phyloP scores from a whole-genome alignment of 1,140 invertebrate genomes.

The Pentalonia nigronervosa region DNA sequence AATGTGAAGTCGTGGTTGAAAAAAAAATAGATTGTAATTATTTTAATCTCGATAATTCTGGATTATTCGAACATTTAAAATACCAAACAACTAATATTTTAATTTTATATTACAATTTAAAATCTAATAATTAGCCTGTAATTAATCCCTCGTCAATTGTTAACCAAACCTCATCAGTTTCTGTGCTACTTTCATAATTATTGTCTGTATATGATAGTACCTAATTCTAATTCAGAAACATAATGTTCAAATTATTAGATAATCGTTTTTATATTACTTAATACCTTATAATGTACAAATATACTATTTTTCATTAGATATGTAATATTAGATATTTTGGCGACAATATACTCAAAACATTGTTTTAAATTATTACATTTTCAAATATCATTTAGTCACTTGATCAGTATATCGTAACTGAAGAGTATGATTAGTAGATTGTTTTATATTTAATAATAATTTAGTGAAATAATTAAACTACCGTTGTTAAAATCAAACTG shows the following conservation, averaged over 20 bases:
- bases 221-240: background rate
- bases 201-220: background rate
- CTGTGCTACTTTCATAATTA: background rate
- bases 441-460: background rate
- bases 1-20: background rate
- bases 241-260: background rate
- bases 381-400: no score
- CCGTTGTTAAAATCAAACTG: background rate
- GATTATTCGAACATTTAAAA: background rate
- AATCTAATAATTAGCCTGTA: no score
- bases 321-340: background rate
- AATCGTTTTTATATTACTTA: background rate
- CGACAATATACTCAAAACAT: background rate
- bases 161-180: background rate
- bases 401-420: background rate
- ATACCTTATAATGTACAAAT: background rate
- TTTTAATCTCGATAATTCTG: background rate
- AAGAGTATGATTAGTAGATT: background rate
- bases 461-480: background rate
- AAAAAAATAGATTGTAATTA: background rate
- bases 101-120: no score
- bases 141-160: background rate
- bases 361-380: background rate
- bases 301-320: no score
- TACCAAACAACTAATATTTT: background rate